A percentile compares a stretch with the other conserved stretches of the same genome.
These are phyloP conservation scores for Heptranchias perlo DNA, from an alignment of 2,113 vertebrate species.

Conservation along the genomic window DNA sequence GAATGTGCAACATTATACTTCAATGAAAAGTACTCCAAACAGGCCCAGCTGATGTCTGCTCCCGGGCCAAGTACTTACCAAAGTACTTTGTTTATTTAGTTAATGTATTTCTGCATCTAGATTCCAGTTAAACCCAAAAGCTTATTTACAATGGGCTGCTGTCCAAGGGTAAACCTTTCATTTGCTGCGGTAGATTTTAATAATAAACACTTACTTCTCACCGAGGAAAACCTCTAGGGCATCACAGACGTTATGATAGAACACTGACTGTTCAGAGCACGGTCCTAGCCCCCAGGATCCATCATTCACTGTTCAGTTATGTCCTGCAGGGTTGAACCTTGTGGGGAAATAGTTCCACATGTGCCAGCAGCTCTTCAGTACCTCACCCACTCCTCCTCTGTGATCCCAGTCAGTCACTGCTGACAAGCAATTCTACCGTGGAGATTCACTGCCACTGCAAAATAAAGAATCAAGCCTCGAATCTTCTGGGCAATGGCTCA, in stretches of 20 bases:
- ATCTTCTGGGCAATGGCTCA: too few relatives aligned
- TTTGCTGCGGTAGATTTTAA: background rate
- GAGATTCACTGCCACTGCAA: background rate
- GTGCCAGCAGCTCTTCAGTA: background rate
- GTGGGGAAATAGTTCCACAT: background rate
- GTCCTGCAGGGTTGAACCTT: background rate
- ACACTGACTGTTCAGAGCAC: background rate
- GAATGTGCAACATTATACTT: background rate
- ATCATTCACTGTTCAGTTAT: background rate
- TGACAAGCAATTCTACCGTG: background rate
- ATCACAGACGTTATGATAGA: background rate
- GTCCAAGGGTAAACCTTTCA: background rate
- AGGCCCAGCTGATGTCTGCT: background rate
- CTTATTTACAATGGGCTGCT: background rate
- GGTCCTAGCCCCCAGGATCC: background rate
- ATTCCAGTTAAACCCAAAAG: background rate
- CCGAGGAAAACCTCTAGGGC: background rate
- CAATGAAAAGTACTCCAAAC: background rate
- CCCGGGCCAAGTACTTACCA: background rate
- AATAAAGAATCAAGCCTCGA: background rate
- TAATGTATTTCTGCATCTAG: background rate
- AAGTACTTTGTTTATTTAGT: background rate
- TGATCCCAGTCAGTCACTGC: background rate
- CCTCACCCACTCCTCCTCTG: background rate
- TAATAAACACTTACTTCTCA: background rate